Evolutionary conservation across 92 coral and sea anemone species (phyloP), one percentile per base, ranked within the genome.

Genomic region (Epizoanthus fatuus): DNA sequence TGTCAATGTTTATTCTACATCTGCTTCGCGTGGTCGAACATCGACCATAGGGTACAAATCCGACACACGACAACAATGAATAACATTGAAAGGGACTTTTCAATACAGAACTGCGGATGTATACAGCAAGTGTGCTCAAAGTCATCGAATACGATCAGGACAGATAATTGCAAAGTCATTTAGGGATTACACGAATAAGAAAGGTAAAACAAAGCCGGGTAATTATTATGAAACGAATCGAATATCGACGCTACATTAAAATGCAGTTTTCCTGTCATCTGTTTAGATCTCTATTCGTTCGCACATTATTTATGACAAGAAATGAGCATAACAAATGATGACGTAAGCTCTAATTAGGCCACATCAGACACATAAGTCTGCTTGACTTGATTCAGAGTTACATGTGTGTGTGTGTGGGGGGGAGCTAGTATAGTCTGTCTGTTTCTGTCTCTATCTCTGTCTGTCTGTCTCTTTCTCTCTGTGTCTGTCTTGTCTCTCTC

Each of bases 121-220:
- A 38, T 74, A 63, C 63, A 11, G 79, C 63, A 25, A 29, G 62
- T 73, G 25, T 51, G 54, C 45, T 47, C 19, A 53, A 73, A 52
- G 39, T 12, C 38, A 72, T 52, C 59, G 47, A 66, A 52, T 22
- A 72, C 40, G 22, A 52, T 52, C 54, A 4, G 47, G 11, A 42
- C 56, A 44, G 75, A 72, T 45, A 51, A 16, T 72, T 45, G 9
- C 64, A 10, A 52, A 74, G 58, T 53, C 32, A 74, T 74, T 73
- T 54, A 63, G 45, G 64, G 79, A 74, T 74, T 54, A 74, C 14
- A 9, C 22, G 44, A 74, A 53, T 66, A 44, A 45, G 7, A 6
- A 15, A 35, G 29, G 42, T 35, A 7, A 54, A 10, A 37, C 79
- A 74, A 74, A 54, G 63, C 8, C 13, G 16, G 44, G 14, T 53